Conservation (phyloP, 2,797 vertebrate genomes). For the Labroides dimidiatus region DNA sequence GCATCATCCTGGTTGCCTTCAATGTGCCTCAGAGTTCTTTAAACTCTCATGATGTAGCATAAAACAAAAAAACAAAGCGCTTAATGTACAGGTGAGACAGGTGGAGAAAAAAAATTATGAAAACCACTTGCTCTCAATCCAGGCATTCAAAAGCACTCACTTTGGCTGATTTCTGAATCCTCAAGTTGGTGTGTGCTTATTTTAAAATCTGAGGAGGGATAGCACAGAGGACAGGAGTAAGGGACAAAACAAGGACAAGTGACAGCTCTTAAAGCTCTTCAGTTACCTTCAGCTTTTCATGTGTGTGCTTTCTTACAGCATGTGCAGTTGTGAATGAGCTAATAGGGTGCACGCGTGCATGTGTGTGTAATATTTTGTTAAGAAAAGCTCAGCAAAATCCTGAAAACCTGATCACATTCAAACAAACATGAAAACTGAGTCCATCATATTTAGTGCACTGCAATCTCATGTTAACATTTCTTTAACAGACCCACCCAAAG, state of each 20-base stretch:
- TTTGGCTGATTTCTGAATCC: constrained; percentile 3
- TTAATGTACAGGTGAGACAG: not conserved
- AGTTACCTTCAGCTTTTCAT: constrained; percentile 37
- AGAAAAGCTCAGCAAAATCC: not conserved
- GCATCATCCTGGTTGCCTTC: constrained; percentile 1
- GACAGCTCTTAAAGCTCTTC: constrained; percentile 55
- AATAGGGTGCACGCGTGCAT: not conserved
- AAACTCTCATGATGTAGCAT: not conserved
- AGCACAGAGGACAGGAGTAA: too few relatives aligned
- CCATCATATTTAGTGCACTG: constrained; percentile 20
- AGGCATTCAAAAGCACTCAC: too few relatives aligned
- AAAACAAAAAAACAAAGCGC: not conserved
- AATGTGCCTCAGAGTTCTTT: not conserved
- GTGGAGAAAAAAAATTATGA: not conserved
- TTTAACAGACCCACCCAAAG: constrained; percentile 13
- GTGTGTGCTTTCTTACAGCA: constrained; percentile 1
- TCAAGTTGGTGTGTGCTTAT: not conserved
- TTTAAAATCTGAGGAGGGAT: not conserved
- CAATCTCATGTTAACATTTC: constrained; percentile 11
- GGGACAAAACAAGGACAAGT: constrained; percentile 48
- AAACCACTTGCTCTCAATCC: too few relatives aligned
- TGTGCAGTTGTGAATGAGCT: constrained; percentile 21
- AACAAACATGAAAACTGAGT: constrained; percentile 3
- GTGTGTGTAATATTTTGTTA: not conserved
- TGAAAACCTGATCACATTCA: not conserved